Evolutionary conservation across 2,888 invertebrate species (phyloP).

Genomic region (Nomada ruficornis): DNA sequence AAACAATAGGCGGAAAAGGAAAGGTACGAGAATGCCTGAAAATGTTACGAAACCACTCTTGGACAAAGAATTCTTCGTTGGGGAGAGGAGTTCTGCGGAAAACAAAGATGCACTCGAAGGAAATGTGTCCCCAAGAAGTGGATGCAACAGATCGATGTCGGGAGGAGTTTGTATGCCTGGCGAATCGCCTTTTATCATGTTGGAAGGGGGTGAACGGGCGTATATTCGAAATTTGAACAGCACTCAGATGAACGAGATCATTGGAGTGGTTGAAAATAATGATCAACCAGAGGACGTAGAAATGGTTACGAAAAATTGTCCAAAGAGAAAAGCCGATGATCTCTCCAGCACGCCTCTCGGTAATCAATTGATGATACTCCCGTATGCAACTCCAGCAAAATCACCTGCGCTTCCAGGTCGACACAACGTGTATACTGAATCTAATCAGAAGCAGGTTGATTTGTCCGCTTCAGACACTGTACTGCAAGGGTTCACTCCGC

Average conservation of each 20-base stretch:
- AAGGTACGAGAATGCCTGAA: neutral
- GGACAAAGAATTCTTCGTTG: neutral
- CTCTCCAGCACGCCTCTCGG: no score
- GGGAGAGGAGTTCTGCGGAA: neutral
- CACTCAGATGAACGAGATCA: conserved; percentile 63
- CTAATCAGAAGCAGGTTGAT: no score
- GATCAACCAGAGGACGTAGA: neutral
- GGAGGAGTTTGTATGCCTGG: neutral
- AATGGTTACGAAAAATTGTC: neutral
- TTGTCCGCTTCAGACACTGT: neutral
- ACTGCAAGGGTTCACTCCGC: neutral
- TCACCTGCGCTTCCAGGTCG: accelerated
- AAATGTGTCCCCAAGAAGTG: neutral
- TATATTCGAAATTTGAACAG: conserved; percentile 41
- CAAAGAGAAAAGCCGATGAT: neutral
- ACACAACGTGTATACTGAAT: neutral
- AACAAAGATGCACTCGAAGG: neutral
- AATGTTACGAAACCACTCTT: neutral
- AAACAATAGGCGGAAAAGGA: neutral
- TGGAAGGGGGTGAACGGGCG: conserved; percentile 49
- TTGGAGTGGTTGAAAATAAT: conserved; percentile 35
- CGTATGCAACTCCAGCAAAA: neutral
- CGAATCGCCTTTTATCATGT: conserved; percentile 26
- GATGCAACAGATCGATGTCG: conserved; percentile 9
- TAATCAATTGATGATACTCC: neutral